Conservation (phyloP, 2,797 vertebrate genomes). For the Cirrhinus mrigala region DNA sequence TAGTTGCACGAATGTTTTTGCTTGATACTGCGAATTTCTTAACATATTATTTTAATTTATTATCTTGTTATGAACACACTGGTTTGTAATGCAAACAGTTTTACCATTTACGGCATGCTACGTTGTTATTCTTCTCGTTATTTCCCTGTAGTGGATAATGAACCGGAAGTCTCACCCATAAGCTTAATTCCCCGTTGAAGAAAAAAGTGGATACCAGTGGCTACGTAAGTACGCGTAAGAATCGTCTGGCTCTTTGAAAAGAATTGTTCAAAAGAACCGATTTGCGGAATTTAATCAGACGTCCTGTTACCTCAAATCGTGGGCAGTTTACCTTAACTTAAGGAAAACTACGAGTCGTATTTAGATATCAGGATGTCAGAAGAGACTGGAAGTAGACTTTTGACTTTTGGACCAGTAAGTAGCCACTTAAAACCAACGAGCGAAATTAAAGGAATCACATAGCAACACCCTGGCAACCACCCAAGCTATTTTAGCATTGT, state of each 20-base stretch:
- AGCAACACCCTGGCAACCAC: not conserved
- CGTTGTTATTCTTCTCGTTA: no score
- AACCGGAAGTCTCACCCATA: no score
- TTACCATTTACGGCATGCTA: no score
- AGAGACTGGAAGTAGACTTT: not conserved
- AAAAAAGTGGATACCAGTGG: not conserved
- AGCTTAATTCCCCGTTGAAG: no score
- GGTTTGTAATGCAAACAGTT: no score
- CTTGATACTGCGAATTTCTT: no score
- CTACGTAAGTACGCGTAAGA: not conserved
- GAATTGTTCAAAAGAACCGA: slow-evolving; percentile 9
- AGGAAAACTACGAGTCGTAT: not conserved
- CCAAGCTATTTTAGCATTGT: not conserved
- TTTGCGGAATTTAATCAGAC: not conserved
- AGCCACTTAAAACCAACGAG: not conserved
- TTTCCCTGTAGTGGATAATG: no score
- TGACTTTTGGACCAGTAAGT: not conserved
- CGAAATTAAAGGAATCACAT: not conserved
- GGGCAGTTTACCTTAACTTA: not conserved
- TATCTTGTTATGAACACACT: no score
- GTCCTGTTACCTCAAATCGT: not conserved
- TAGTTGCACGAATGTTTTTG: no score
- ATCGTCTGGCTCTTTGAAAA: not conserved
- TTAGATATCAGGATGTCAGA: no score
- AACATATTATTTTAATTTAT: no score